Evolutionary conservation across 2,888 invertebrate genomes (phyloP).

Genomic region (Drosophila picticornis): DNA sequence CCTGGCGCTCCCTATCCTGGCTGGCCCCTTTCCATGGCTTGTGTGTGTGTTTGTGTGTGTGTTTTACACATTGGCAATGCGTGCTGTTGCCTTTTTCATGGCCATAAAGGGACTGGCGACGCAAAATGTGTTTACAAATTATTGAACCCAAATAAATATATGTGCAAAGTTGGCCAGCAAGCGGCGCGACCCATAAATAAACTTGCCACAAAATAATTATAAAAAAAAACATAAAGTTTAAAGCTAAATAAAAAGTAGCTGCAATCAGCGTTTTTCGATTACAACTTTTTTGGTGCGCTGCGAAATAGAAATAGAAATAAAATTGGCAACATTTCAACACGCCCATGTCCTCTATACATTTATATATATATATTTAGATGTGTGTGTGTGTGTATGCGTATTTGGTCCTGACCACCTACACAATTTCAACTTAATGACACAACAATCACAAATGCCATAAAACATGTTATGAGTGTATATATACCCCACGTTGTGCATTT

Average conservation of each 20-base stretch:
- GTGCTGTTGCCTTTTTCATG: constrained; percentile 66
- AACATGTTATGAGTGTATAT: constrained; percentile 65
- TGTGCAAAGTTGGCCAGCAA: constrained; percentile 42
- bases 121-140: constrained; percentile 75
- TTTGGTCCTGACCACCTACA: constrained; percentile 66
- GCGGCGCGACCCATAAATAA: constrained; percentile 63
- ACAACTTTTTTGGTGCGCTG: constrained; percentile 67
- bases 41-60: constrained; percentile 9
- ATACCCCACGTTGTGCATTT: constrained; percentile 5
- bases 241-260: constrained; percentile 23
- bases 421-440: constrained; percentile 82
- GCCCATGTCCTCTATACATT: constrained; percentile 37
- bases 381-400: constrained; percentile 28
- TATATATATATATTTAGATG: constrained; percentile 3
- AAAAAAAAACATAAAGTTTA: constrained; percentile 24
- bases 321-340: constrained; percentile 65
- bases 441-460: constrained; percentile 81
- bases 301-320: constrained; percentile 65
- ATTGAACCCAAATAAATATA: constrained; percentile 73
- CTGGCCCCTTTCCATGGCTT: not conserved
- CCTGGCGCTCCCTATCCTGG: constrained; percentile 21
- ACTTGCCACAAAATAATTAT: constrained; percentile 75
- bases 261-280: constrained; percentile 71
- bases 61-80: constrained; percentile 31
- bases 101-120: constrained; percentile 71